These are phyloP conservation scores for Aradophagus sp. DNA, from an alignment of 1,140 invertebrate genomes.

Conservation along the genomic window DNA sequence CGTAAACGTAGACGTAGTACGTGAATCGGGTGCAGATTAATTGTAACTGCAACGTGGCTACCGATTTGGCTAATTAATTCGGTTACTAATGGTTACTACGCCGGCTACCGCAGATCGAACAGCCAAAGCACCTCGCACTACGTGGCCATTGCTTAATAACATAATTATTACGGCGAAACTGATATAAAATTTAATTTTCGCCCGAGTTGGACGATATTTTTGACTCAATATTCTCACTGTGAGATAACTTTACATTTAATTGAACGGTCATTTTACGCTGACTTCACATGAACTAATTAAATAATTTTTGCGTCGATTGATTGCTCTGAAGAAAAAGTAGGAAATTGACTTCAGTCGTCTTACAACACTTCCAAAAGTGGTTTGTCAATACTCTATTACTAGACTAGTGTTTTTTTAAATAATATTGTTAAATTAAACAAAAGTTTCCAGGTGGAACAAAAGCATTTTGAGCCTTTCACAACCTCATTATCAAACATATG, in stretches of 20 bases:
- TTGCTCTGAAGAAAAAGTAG: too few relatives aligned
- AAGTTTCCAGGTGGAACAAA: too few relatives aligned
- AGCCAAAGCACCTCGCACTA: conserved; percentile 36
- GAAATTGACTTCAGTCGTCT: too few relatives aligned
- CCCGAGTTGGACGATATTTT: conserved; percentile 19
- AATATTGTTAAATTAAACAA: too few relatives aligned
- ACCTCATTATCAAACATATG: too few relatives aligned
- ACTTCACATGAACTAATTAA: too few relatives aligned
- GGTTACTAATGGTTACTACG: conserved; percentile 69
- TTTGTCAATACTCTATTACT: too few relatives aligned
- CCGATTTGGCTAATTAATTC: conserved; percentile 75
- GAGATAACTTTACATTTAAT: conserved; percentile 20
- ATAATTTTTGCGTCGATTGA: too few relatives aligned
- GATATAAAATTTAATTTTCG: conserved; percentile 53
- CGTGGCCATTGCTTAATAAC: conserved; percentile 48
- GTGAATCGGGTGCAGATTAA: conserved; percentile 59
- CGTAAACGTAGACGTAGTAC: conserved; percentile 54
- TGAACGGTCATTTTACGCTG: conserved; percentile 7
- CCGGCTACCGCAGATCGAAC: conserved; percentile 53
- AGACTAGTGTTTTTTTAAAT: too few relatives aligned
- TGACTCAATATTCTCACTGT: conserved; percentile 29
- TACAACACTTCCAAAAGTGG: too few relatives aligned
- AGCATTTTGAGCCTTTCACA: too few relatives aligned
- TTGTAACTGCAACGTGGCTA: conserved; percentile 63
- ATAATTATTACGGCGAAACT: conserved; percentile 39